Percentiles rank a stretch among this genome's conserved stretches.
phyloP scores from a whole-genome alignment of 2,113 vertebrate genomes.

The Dolichallabes microphthalmus region DNA sequence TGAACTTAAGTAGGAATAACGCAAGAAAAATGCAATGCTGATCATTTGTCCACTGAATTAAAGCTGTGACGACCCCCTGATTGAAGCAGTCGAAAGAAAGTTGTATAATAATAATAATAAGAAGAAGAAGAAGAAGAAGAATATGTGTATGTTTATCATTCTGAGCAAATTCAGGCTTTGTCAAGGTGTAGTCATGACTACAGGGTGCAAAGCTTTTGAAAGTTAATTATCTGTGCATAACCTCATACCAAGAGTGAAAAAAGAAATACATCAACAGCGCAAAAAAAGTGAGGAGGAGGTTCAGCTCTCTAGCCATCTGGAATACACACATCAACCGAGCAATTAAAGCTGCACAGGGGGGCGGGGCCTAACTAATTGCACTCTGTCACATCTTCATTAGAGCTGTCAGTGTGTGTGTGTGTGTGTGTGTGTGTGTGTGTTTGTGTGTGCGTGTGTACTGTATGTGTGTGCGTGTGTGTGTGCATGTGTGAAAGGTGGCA shows the following conservation, averaged over 20 bases:
- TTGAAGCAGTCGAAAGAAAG: no score
- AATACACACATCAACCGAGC: slow-evolving; percentile 41
- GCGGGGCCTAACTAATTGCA: slow-evolving; percentile 32
- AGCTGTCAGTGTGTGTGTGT: slow-evolving; percentile 14
- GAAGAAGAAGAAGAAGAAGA: no score
- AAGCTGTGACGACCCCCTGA: not conserved
- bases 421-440: slow-evolving; percentile 30
- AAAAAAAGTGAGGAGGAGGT: slow-evolving; percentile 3
- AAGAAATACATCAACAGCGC: slow-evolving; percentile 35
- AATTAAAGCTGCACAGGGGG: slow-evolving; percentile 40
- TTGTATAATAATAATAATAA: no score
- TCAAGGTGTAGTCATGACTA: slow-evolving; percentile 33
- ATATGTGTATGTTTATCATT: slow-evolving; percentile 6
- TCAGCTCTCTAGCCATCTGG: slow-evolving; percentile 35
- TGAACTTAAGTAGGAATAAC: not conserved
- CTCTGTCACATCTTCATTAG: slow-evolving; percentile 47
- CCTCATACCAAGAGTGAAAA: slow-evolving; percentile 22
- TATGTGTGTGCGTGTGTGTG: slow-evolving; percentile 35
- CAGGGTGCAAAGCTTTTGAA: slow-evolving; percentile 32
- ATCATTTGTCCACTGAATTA: not conserved
- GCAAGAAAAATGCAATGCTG: not conserved
- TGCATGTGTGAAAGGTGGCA: not conserved
- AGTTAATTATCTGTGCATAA: slow-evolving; percentile 49
- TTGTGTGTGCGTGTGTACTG: slow-evolving; percentile 11
- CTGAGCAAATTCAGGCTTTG: slow-evolving; percentile 21